A percentile compares a stretch with the other conserved stretches of the same genome.
Evolutionary conservation across 2,797 vertebrate genomes (phyloP).

Genomic region (Clamator glandarius): DNA sequence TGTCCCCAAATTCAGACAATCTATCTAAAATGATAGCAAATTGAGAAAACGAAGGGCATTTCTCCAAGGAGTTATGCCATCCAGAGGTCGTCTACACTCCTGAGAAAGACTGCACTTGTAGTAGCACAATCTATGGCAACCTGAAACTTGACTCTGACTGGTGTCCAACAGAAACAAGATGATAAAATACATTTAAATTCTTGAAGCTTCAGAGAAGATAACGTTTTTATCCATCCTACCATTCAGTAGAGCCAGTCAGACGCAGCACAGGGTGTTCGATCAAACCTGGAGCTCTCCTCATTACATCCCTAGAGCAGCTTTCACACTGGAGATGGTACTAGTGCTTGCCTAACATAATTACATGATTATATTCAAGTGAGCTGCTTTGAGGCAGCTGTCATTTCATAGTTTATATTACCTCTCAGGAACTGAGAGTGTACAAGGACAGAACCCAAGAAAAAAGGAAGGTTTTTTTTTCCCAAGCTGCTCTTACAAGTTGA

Average conservation of each 20-base stretch:
- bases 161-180: neutral
- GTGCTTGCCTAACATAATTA: neutral
- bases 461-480: neutral
- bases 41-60: neutral
- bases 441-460: neutral
- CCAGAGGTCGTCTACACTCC: neutral
- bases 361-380: neutral
- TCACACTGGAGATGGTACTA: neutral
- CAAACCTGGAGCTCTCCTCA: neutral
- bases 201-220: neutral
- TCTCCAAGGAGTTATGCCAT: neutral
- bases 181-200: neutral
- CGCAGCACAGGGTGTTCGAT: neutral
- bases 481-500: neutral
- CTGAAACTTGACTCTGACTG: neutral
- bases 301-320: neutral
- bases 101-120: neutral
- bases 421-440: neutral
- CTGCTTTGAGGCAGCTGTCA: neutral
- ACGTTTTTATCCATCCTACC: neutral
- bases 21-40: neutral
- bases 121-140: neutral
- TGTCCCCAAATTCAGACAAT: neutral
- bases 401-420: rapidly evolving
- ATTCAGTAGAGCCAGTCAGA: neutral